Percentiles rank a stretch among this genome's conserved stretches.
Conservation (phyloP, 2,797 vertebrate species). For the Nannoperca australis region DNA sequence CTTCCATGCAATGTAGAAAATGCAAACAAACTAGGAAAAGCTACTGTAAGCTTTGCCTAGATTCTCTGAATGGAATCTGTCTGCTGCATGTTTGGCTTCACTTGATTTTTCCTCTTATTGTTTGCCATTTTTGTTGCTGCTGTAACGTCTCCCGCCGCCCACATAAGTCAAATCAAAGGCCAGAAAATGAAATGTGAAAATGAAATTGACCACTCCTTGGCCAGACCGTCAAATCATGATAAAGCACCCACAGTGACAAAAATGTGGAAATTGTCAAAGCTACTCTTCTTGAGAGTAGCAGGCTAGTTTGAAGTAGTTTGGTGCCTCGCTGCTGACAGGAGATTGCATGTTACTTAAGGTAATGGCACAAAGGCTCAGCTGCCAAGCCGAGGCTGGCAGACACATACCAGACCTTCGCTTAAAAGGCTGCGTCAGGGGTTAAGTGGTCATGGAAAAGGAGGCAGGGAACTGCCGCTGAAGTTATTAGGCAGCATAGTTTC, state of each 20-base stretch:
- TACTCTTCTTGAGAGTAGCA: constrained; percentile 6
- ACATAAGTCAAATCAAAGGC: constrained; percentile 10
- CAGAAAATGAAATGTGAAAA: constrained; percentile 22
- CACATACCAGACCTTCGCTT: constrained; percentile 81
- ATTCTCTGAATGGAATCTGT: constrained; percentile 8
- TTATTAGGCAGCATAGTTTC: constrained; percentile 79
- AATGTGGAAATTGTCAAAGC: constrained; percentile 42
- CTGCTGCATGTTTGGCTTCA: not conserved
- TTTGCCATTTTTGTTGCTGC: constrained; percentile 6
- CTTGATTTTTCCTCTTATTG: not conserved
- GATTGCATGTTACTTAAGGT: constrained; percentile 67
- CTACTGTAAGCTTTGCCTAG: not conserved
- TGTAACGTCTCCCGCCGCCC: not conserved
- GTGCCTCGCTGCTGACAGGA: constrained; percentile 51
- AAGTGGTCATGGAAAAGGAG: constrained; percentile 81
- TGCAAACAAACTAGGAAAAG: not conserved
- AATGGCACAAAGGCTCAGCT: constrained; percentile 65
- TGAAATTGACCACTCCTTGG: not conserved
- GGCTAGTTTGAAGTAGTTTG: constrained; percentile 38
- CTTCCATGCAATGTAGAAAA: not conserved
- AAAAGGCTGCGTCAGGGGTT: constrained; percentile 81
- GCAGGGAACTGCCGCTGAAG: constrained; percentile 72
- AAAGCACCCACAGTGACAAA: constrained; percentile 2
- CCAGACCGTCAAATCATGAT: constrained; percentile 16
- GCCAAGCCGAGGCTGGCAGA: constrained; percentile 76